Conservation (phyloP, 1,140 invertebrate genomes). For the Bombus balteatus region DNA sequence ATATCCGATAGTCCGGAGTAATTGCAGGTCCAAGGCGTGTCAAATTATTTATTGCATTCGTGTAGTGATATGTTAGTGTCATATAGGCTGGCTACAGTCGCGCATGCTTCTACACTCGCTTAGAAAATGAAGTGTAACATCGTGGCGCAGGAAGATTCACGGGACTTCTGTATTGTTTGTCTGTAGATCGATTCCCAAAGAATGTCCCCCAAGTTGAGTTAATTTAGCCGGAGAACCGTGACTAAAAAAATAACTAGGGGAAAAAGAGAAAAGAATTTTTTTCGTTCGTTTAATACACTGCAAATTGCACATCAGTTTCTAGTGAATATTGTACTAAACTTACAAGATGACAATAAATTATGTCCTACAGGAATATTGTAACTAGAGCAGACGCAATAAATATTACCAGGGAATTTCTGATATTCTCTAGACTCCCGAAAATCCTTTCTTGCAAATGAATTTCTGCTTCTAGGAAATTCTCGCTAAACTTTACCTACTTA, state of each 20-base stretch:
- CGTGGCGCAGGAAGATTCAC: neutral
- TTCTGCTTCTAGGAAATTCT: neutral
- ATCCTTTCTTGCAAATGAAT: neutral
- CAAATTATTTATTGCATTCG: slow-evolving; percentile 30
- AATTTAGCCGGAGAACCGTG: neutral
- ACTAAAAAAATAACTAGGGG: no score
- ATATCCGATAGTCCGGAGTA: neutral
- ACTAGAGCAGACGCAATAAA: neutral
- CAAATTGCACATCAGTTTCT: neutral
- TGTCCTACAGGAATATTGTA: neutral
- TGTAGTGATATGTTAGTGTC: neutral
- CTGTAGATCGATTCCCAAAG: neutral
- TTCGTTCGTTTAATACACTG: neutral
- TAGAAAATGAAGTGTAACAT: neutral
- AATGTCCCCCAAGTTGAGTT: neutral
- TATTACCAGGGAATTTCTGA: slow-evolving; percentile 3
- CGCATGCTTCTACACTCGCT: neutral
- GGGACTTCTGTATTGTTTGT: neutral
- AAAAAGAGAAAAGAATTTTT: neutral
- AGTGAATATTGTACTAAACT: neutral
- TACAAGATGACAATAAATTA: neutral
- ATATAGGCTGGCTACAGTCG: neutral
- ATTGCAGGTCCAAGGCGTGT: neutral
- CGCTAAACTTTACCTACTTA: neutral
- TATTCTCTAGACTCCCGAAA: neutral